phyloP scores from a whole-genome alignment of 37 sponge, comb jelly and placozoan genomes.

The Ianthella basta region DNA sequence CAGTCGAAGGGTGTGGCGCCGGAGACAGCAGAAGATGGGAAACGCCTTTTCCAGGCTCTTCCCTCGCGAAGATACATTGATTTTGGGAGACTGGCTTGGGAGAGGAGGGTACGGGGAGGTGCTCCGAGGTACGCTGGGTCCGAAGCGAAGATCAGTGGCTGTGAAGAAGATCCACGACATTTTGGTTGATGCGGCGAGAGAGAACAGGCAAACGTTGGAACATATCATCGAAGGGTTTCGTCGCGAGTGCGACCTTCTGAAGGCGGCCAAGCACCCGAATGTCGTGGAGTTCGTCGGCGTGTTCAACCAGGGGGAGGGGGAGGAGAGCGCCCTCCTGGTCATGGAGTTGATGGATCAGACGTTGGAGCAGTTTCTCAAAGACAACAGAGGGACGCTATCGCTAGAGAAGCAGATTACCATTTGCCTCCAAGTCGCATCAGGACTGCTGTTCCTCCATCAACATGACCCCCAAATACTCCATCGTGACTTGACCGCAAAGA shows the following conservation, averaged over 20 bases:
- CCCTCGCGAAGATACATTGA: not conserved
- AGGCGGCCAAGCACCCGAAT: not conserved
- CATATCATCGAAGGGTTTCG: not conserved
- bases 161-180: constrained; percentile 20
- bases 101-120: not conserved
- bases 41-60: not conserved
- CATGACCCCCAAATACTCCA: not conserved
- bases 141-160: not conserved
- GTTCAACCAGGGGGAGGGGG: not conserved
- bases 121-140: not conserved
- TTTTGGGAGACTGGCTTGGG: not conserved
- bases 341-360: constrained; percentile 12
- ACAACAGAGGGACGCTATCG: constrained; percentile 1
- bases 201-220: not conserved
- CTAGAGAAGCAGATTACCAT: not conserved
- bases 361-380: constrained; percentile 6
- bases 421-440: not conserved
- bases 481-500: not conserved
- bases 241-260: not conserved
- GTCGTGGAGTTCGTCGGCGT: not conserved
- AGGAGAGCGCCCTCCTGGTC: not conserved
- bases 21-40: too few relatives aligned
- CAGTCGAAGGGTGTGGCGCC: too few relatives aligned
- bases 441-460: not conserved
- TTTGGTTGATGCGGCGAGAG: not conserved